These are phyloP conservation scores for Diuraphis noxia DNA, from an alignment of 1,140 invertebrate genomes.

Conservation along the genomic window DNA sequence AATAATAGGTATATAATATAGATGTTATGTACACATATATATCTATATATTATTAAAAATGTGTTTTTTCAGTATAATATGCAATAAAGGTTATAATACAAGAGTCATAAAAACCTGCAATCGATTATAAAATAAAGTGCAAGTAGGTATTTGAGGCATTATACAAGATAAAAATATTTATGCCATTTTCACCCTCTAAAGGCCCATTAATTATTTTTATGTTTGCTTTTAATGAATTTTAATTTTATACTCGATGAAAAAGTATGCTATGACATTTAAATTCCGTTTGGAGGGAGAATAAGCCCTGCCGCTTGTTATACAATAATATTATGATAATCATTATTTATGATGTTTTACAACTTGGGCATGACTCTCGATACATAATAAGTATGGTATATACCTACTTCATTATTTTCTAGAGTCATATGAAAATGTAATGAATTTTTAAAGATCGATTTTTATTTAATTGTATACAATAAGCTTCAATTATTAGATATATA, in stretches of 20 bases:
- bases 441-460: neutral
- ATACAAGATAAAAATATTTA: neutral
- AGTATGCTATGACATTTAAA: neutral
- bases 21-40: neutral
- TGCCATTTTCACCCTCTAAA: slow-evolving; percentile 16
- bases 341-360: neutral
- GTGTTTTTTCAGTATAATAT: neutral
- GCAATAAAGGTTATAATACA: neutral
- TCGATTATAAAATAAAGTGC: slow-evolving; percentile 23
- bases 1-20: neutral
- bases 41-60: neutral
- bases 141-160: neutral
- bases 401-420: neutral
- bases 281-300: neutral
- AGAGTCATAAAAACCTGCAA: slow-evolving; percentile 20
- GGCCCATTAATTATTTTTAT: neutral
- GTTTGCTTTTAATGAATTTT: slow-evolving; percentile 40
- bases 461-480: neutral
- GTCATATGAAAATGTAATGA: neutral
- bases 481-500: neutral
- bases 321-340: neutral
- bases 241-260: slow-evolving; percentile 29
- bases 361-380: neutral
- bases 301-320: neutral
- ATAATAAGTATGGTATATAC: neutral